Percentiles rank a stretch among this genome's conserved stretches.
Conservation (phyloP, 2,113 vertebrate species). For the Cyanoramphus novaezelandiae region DNA sequence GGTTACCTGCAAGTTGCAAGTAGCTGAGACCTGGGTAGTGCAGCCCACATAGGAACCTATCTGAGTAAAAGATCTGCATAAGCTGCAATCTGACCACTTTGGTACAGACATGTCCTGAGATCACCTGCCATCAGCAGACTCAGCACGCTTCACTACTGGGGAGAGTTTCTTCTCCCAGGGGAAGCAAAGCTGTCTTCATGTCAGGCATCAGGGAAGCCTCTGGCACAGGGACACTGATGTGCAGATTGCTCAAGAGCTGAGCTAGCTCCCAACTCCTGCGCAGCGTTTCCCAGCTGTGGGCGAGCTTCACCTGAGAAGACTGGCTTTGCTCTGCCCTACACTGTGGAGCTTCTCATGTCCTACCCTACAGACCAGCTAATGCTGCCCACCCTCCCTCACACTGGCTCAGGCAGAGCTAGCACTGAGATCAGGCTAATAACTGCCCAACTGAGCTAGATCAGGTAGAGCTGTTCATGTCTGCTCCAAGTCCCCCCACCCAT, state of each 20-base stretch:
- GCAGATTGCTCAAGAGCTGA: neutral
- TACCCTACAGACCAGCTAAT: neutral
- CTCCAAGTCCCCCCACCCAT: neutral
- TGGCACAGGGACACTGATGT: neutral
- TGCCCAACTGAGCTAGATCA: neutral
- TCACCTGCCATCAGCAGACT: neutral
- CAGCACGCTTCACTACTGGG: neutral
- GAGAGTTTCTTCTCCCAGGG: neutral
- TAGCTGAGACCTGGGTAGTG: neutral
- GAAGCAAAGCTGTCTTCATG: rapidly evolving
- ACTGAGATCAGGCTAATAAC: too few species aligned
- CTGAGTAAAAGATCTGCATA: neutral
- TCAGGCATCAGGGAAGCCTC: neutral
- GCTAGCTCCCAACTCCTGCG: neutral
- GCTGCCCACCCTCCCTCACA: neutral
- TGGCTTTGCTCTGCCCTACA: neutral
- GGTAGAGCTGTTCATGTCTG: neutral
- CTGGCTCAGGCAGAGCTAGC: neutral
- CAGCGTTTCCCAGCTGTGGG: neutral
- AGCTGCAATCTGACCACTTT: neutral
- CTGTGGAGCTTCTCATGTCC: neutral
- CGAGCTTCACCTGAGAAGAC: neutral
- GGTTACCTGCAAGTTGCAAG: neutral
- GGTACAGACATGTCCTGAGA: neutral
- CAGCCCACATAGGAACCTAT: neutral